Base-by-base conservation (phyloP, 2,888 invertebrate species). In the Exocentrus adspersus region DNA sequence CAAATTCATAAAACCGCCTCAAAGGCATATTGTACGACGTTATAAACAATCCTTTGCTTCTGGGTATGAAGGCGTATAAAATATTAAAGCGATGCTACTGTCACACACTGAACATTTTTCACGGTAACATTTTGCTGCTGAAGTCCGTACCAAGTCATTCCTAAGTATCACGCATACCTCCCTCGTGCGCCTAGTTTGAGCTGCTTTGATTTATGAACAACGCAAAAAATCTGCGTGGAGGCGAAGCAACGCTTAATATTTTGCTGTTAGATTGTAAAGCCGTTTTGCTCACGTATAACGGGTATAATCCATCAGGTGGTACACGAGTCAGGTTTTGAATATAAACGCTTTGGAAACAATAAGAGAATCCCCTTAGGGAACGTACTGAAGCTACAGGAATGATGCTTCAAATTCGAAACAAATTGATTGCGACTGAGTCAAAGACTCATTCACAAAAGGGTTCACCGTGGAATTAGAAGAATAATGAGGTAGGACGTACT, bases 21-120 rank as follows among this genome's bases (percentile, higher is more conserved):
- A 59, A 62, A 64, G 70, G 71, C 70, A 68, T 64, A 72, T n/a
- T n/a, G n/a, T 66, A 69, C 67, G 71, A 73, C 71, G 73, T 72
- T 70, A 74, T 70, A 73, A 74, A 75, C 73, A 75, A 75, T 75
- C 68, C 69, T 71, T 67, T 73, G 70, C 74, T 74, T 71, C 74
- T 74, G 72, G 71, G 70, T 64, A 71, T 70, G 72, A 69, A 69
- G 68, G 67, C 68, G 60, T 73, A 68, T 72, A 69, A 74, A 75
- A 71, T 71, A 74, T 75, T 73, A 73, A 73, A 74, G 51, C 65
- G 57, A 57, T 60, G 60, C 41, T n/a, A 16, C n/a, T 43, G 45
- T 45, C 61, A 60, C 62, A 62, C 58, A 57, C 41, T 50, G 58
- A 63, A 60, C 62, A 21, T 45, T 30, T 48, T 46, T 28, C 17